phyloP scores from a whole-genome alignment of 2,888 invertebrate genomes.

The Diarsia rubi region DNA sequence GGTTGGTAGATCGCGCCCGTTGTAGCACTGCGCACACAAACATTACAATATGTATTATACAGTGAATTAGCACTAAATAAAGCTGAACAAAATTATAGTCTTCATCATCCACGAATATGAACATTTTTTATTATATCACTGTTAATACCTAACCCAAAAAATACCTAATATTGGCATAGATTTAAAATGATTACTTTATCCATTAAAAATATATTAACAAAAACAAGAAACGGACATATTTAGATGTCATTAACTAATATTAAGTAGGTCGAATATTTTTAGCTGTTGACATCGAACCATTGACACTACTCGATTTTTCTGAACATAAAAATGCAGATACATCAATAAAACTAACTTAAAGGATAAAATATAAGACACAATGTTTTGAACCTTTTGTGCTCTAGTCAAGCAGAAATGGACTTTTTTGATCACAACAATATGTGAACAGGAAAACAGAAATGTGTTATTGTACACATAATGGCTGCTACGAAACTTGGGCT shows the following conservation, averaged over 20 bases:
- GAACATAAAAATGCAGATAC: constrained; percentile 25
- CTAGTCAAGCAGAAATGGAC: constrained; percentile 27
- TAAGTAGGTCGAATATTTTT: constrained; percentile 26
- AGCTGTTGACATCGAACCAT: constrained; percentile 11
- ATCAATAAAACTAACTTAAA: neutral
- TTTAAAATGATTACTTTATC: constrained; percentile 9
- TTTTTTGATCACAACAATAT: constrained; percentile 25
- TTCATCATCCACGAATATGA: neutral
- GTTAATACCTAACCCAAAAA: neutral
- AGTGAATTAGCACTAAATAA: constrained; percentile 5
- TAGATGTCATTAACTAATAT: neutral
- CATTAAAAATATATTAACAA: constrained; percentile 34
- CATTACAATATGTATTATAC: constrained; percentile 9
- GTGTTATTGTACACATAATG: constrained; percentile 13
- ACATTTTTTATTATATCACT: neutral
- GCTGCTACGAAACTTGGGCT: constrained; percentile 11
- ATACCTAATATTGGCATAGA: neutral
- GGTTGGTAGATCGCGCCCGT: constrained; percentile 80
- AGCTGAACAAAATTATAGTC: constrained; percentile 9
- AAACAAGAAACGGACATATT: constrained; percentile 7
- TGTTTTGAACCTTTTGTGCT: constrained; percentile 8
- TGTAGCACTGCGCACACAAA: constrained; percentile 78
- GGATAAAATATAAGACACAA: constrained; percentile 10
- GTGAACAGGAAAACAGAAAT: constrained; percentile 4
- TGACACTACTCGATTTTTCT: neutral